A percentile compares a stretch with the other conserved stretches of the same genome.
Evolutionary conservation across 92 coral and sea anemone genomes (phyloP).

Genomic region (Porites lobata): DNA sequence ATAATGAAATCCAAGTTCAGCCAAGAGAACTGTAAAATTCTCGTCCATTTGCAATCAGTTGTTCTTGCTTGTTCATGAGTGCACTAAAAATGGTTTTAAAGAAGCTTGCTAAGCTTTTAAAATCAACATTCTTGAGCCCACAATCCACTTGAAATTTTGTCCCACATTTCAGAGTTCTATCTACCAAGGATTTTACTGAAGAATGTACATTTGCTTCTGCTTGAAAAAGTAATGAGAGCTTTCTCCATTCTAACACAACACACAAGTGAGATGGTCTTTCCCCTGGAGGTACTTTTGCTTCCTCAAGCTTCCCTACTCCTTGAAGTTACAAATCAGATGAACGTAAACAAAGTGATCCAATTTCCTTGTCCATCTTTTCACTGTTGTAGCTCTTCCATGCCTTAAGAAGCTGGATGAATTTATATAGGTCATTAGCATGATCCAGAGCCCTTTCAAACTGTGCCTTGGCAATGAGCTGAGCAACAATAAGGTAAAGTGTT

Average conservation of each 20-base stretch:
- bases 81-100: conserved; percentile 56
- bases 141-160: no score
- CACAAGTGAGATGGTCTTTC: conserved; percentile 29
- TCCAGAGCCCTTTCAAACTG: conserved; percentile 67
- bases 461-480: conserved; percentile 64
- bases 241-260: conserved; percentile 70
- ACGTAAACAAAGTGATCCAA: conserved; percentile 63
- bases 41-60: conserved; percentile 14
- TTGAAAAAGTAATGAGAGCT: conserved; percentile 61
- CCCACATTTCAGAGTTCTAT: no score
- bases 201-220: conserved; percentile 60
- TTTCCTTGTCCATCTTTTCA: conserved; percentile 59
- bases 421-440: conserved; percentile 68
- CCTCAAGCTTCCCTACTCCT: conserved; percentile 76
- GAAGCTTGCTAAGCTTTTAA: no score
- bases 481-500: conserved; percentile 69
- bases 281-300: conserved; percentile 11
- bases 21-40: conserved; percentile 28
- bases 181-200: conserved; percentile 67
- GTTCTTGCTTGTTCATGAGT: conserved; percentile 23
- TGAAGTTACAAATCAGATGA: conserved; percentile 71
- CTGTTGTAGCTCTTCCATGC: conserved; percentile 46
- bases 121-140: no score
- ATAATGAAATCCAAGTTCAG: conserved; percentile 84
- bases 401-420: conserved; percentile 66